Percentiles rank a stretch among this genome's conserved stretches.
Conservation (phyloP, 2,888 invertebrate genomes). For the Epinotia nisella region DNA sequence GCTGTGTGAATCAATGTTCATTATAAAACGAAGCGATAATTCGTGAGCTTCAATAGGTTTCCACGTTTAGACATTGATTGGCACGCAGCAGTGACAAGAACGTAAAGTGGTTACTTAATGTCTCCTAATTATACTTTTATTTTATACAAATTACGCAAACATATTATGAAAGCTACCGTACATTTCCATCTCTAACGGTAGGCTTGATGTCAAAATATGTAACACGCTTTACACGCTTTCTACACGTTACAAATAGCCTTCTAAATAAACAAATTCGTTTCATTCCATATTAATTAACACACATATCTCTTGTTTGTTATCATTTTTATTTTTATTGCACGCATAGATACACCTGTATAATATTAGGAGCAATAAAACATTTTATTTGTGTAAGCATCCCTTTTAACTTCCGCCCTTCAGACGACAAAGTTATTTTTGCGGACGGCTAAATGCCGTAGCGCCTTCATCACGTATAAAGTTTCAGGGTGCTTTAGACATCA, state of each 20-base stretch:
- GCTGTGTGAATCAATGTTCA: too few species aligned
- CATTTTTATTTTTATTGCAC: slow-evolving; percentile 43
- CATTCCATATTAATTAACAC: slow-evolving; percentile 38
- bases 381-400: slow-evolving; percentile 53
- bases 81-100: not conserved
- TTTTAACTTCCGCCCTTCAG: slow-evolving; percentile 54
- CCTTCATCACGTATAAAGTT: slow-evolving; percentile 9
- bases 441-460: slow-evolving; percentile 38
- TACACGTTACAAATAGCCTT: slow-evolving; percentile 20
- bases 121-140: not conserved
- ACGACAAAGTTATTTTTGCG: slow-evolving; percentile 38
- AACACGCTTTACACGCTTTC: slow-evolving; percentile 12
- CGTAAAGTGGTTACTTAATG: not conserved
- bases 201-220: not conserved
- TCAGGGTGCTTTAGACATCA: not conserved
- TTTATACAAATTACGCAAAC: not conserved
- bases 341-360: slow-evolving; percentile 38
- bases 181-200: not conserved
- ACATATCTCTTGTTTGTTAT: slow-evolving; percentile 37
- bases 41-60: not conserved
- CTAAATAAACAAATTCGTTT: slow-evolving; percentile 33
- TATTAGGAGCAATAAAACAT: slow-evolving; percentile 51
- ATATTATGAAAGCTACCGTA: not conserved
- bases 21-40: too few species aligned
- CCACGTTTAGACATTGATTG: not conserved